Conservation (phyloP, 2,797 vertebrate species). For the Fistularia commersonii region DNA sequence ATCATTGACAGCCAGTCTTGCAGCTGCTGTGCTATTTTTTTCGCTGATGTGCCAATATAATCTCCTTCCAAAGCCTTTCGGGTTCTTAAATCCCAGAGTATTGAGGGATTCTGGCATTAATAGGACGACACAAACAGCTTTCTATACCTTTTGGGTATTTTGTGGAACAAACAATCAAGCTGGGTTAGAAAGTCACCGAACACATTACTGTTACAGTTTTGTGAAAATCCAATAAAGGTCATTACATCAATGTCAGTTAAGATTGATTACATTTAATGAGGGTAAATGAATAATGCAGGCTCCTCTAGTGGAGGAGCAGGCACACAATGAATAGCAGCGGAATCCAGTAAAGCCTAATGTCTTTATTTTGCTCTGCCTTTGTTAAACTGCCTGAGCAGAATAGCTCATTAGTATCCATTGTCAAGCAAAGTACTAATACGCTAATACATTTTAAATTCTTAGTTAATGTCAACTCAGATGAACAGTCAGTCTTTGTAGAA, state of each 20-base stretch:
- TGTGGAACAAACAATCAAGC: constrained; percentile 55
- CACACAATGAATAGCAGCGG: constrained; percentile 9
- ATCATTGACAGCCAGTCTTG: constrained; percentile 6
- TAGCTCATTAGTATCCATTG: no score
- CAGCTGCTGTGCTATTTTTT: constrained; percentile 8
- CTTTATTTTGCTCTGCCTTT: constrained; percentile 35
- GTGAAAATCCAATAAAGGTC: constrained; percentile 68
- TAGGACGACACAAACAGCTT: constrained; percentile 33
- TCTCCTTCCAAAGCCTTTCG: constrained; percentile 25
- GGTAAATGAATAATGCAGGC: constrained; percentile 74
- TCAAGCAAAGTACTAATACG: no score
- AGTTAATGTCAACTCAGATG: no score
- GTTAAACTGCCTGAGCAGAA: neutral
- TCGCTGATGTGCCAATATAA: constrained; percentile 24
- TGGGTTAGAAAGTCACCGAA: constrained; percentile 56
- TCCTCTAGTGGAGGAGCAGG: neutral
- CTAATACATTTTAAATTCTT: no score
- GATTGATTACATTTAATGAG: constrained; percentile 77
- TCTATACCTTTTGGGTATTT: constrained; percentile 30
- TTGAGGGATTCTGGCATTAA: constrained; percentile 34
- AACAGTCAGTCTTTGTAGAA: no score
- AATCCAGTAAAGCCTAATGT: constrained; percentile 40
- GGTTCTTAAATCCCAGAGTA: constrained; percentile 36
- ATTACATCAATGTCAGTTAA: constrained; percentile 69
- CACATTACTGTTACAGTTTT: constrained; percentile 70